phyloP scores from a whole-genome alignment of 2,888 invertebrate genomes.

The Cerastoderma edule region DNA sequence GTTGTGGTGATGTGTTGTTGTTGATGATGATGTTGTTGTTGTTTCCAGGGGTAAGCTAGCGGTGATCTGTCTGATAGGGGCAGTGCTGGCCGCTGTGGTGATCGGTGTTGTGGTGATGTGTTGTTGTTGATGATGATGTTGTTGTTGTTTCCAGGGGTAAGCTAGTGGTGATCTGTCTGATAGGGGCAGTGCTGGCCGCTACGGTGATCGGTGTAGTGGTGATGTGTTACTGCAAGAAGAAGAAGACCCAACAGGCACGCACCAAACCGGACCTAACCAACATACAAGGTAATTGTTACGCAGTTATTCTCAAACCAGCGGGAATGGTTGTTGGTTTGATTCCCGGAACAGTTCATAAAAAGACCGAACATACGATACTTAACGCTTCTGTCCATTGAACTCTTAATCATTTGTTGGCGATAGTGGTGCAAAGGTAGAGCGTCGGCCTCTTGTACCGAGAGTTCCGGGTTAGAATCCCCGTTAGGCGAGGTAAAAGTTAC shows the following conservation, averaged over 20 bases:
- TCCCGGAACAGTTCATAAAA: not conserved
- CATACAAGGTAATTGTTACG: not conserved
- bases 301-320: not conserved
- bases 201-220: not conserved
- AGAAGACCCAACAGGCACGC: constrained; percentile 7
- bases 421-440: not conserved
- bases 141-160: not conserved
- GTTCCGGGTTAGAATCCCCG: too few species aligned
- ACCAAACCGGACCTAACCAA: not conserved
- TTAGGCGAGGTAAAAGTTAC: too few species aligned
- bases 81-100: too few species aligned
- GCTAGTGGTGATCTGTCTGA: not conserved
- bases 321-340: not conserved
- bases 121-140: not conserved
- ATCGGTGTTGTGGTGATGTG: not conserved
- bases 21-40: not conserved
- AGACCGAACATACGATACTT: not conserved
- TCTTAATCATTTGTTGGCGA: not conserved
- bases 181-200: too few species aligned
- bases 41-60: not conserved
- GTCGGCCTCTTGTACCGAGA: too few species aligned
- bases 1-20: not conserved
- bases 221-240: constrained; percentile 18
- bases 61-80: too few species aligned
- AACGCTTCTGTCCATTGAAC: not conserved